These are phyloP conservation scores for Dugesia japonica DNA, from an alignment of 2,888 invertebrate genomes.

Conservation along the genomic window DNA sequence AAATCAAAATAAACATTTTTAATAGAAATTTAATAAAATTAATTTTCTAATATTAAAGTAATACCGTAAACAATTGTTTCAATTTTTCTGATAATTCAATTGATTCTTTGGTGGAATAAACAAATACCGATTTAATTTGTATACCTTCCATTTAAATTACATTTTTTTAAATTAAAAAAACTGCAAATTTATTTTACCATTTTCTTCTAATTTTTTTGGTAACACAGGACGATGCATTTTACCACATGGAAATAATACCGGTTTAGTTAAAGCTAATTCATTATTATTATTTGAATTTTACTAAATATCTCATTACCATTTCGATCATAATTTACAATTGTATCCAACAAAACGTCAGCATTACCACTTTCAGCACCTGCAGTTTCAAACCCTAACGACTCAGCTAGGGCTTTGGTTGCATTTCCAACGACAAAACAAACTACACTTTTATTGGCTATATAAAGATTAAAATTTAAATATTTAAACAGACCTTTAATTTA, in stretches of 20 bases:
- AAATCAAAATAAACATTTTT: too few species aligned
- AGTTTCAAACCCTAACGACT: neutral
- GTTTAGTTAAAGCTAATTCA: neutral
- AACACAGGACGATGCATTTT: neutral
- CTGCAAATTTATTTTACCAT: neutral
- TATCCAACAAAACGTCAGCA: neutral
- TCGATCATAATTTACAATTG: neutral
- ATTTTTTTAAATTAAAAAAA: neutral
- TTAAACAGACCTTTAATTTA: too few species aligned
- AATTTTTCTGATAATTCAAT: constrained; percentile 22
- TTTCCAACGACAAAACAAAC: constrained; percentile 4
- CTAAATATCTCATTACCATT: neutral
- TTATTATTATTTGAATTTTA: too few species aligned
- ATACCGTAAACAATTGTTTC: constrained; percentile 23
- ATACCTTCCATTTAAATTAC: neutral
- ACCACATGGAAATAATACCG: neutral
- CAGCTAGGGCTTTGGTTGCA: neutral
- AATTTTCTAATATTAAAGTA: neutral
- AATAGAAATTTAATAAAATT: neutral
- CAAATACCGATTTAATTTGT: neutral
- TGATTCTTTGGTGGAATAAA: constrained; percentile 26
- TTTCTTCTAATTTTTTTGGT: neutral
- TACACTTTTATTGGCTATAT: neutral
- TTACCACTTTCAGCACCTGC: constrained; percentile 2
- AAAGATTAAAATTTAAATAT: neutral